These are phyloP conservation scores for Nothocercus nigrocapillus DNA, from an alignment of 2,113 vertebrate genomes.

Conservation along the genomic window DNA sequence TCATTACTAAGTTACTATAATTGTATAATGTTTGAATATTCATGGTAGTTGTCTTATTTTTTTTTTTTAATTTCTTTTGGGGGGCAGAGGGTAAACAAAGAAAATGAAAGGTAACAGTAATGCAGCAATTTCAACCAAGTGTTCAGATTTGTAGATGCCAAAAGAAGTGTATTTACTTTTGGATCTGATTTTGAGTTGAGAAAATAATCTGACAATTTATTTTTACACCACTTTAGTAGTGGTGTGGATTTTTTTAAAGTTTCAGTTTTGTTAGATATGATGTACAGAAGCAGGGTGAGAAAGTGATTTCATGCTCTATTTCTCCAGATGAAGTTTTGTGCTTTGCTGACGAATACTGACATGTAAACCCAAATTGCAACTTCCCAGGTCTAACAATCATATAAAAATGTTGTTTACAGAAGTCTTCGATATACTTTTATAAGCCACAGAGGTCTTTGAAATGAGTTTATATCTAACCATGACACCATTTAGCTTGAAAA, in stretches of 20 bases:
- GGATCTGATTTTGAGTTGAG: conserved; percentile 59
- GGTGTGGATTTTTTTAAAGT: conserved; percentile 19
- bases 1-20: neutral
- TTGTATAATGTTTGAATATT: neutral
- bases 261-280: conserved; percentile 64
- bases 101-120: conserved; percentile 22
- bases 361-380: conserved; percentile 35
- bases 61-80: neutral
- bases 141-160: conserved; percentile 27
- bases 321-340: conserved; percentile 66
- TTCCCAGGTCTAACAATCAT: conserved; percentile 16
- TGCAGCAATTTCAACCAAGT: neutral
- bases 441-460: neutral
- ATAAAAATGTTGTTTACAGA: neutral
- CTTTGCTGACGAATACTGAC: conserved; percentile 38
- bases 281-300: conserved; percentile 59
- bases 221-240: conserved; percentile 63
- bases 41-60: neutral
- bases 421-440: neutral
- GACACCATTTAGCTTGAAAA: neutral
- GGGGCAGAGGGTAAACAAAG: neutral
- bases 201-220: conserved; percentile 64
- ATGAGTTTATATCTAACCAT: neutral
- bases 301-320: conserved; percentile 75
- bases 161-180: neutral